Conservation (phyloP, 2,888 invertebrate species). For the Acleris laterana region DNA sequence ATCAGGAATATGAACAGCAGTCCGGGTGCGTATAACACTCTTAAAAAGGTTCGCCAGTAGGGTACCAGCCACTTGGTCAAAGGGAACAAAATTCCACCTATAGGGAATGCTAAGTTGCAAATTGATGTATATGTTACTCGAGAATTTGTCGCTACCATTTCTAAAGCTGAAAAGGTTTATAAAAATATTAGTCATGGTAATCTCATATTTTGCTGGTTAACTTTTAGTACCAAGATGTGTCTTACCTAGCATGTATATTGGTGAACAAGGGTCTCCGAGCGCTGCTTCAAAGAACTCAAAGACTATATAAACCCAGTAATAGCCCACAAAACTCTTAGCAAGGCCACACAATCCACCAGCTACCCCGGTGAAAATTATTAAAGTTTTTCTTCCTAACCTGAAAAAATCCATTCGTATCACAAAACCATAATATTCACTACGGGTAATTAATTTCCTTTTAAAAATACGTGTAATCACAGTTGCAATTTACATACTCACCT, state of each 20-base stretch:
- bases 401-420: not conserved
- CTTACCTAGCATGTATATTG: constrained; percentile 51
- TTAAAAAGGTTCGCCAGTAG: constrained; percentile 88
- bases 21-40: constrained; percentile 88
- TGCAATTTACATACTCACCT: constrained; percentile 62
- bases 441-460: too few relatives aligned
- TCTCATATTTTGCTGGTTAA: not conserved
- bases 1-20: constrained; percentile 86
- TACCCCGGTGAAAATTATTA: constrained; percentile 48
- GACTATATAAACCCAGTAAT: constrained; percentile 48
- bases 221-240: not conserved
- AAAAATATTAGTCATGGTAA: not conserved
- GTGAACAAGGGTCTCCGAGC: constrained; percentile 53
- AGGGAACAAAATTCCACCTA: constrained; percentile 56
- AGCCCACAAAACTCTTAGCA: constrained; percentile 44
- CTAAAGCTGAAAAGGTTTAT: constrained; percentile 59
- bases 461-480: not conserved
- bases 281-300: constrained; percentile 52
- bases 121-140: constrained; percentile 59
- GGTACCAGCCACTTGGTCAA: constrained; percentile 70
- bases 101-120: constrained; percentile 43
- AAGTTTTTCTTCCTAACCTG: constrained; percentile 49
- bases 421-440: too few relatives aligned
- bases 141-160: constrained; percentile 64
- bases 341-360: constrained; percentile 47